A percentile compares a stretch with the other conserved stretches of the same genome.
Evolutionary conservation across 2,797 vertebrate genomes (phyloP).

Genomic region (Anabas testudineus): DNA sequence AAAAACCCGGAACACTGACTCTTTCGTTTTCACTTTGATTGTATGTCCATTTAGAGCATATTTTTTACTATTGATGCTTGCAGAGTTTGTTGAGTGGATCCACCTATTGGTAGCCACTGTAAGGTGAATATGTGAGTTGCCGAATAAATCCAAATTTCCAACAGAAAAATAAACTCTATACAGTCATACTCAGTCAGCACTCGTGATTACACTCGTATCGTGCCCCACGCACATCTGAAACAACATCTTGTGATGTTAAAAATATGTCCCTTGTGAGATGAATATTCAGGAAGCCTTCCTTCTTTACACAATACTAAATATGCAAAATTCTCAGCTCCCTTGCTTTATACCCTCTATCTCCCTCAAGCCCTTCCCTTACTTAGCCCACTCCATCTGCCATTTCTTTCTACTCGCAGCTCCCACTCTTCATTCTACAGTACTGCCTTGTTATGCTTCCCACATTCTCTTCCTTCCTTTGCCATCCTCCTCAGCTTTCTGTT

Average conservation of each 20-base stretch:
- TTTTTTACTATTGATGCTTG: neutral
- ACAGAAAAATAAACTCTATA: too few relatives aligned
- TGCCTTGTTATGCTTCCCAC: slow-evolving; percentile 71
- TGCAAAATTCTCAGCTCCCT: slow-evolving; percentile 71
- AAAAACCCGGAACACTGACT: slow-evolving; percentile 14
- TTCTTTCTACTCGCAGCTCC: slow-evolving; percentile 61
- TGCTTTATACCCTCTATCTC: slow-evolving; percentile 60
- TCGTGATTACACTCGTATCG: slow-evolving; percentile 40
- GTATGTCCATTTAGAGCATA: slow-evolving; percentile 5
- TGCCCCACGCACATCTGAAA: slow-evolving; percentile 46
- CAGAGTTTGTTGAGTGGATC: neutral
- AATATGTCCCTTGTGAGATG: slow-evolving; percentile 55
- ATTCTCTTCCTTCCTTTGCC: slow-evolving; percentile 54
- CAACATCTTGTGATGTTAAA: slow-evolving; percentile 53
- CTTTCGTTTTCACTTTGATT: slow-evolving; percentile 11
- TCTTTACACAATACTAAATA: slow-evolving; percentile 72
- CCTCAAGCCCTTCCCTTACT: slow-evolving; percentile 73
- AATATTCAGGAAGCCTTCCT: slow-evolving; percentile 62
- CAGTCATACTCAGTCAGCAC: slow-evolving; percentile 12
- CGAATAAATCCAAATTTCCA: neutral
- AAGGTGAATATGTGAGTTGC: neutral
- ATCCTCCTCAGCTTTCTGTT: slow-evolving; percentile 56
- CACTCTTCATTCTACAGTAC: slow-evolving; percentile 52
- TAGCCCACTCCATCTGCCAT: slow-evolving; percentile 77
- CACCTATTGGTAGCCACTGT: neutral